Evolutionary conservation across 53 echinoderm and acorn worm species (phyloP).

Genomic region (Patiria pectinifera): DNA sequence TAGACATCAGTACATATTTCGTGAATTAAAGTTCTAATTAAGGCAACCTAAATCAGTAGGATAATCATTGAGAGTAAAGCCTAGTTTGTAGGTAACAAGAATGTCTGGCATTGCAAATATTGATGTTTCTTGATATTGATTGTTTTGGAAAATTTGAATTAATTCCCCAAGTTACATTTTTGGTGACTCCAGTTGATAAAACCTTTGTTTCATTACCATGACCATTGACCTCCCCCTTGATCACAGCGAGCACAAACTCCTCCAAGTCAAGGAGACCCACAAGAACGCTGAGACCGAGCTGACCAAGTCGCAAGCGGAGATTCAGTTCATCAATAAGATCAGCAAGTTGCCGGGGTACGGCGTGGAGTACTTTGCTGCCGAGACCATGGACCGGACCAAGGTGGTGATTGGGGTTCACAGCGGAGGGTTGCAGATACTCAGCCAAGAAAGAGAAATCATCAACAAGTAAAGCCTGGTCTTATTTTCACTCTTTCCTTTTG

Average conservation of each 20-base stretch:
- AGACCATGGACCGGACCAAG: conserved; percentile 80
- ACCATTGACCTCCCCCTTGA: not conserved
- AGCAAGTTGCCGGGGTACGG: conserved; percentile 88
- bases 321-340: conserved; percentile 86
- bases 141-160: too few species aligned
- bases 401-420: conserved; percentile 89
- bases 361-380: conserved; percentile 92
- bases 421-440: conserved; percentile 87
- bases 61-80: too few species aligned
- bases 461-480: conserved; percentile 72
- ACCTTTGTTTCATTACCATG: not conserved
- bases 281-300: conserved; percentile 58
- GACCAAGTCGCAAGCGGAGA: conserved; percentile 77
- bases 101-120: too few species aligned
- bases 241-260: conserved; percentile 80
- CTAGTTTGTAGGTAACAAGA: too few species aligned
- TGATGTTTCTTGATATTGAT: too few species aligned
- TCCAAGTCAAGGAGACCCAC: conserved; percentile 77
- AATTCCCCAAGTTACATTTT: too few species aligned
- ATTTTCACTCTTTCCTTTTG: not conserved
- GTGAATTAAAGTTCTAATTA: too few species aligned
- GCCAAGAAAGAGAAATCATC: conserved; percentile 76
- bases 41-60: too few species aligned
- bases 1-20: too few species aligned
- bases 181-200: not conserved